Evolutionary conservation across 2,113 vertebrate species (phyloP), one percentile per base, ranked within the genome.

Genomic region (Apodemus sylvaticus): DNA sequence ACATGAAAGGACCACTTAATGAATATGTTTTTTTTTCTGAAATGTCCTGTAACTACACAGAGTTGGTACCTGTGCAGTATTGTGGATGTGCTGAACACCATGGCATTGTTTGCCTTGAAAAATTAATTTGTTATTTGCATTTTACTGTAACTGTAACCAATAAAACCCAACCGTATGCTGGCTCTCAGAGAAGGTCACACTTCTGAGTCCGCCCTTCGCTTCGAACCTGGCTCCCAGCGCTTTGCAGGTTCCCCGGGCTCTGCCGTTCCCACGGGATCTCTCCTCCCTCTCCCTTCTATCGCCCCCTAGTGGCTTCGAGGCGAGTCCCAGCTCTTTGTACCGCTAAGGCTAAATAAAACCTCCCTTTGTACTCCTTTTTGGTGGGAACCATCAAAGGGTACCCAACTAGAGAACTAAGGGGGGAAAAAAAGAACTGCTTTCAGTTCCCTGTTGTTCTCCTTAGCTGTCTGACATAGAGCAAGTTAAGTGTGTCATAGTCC

Each of bases 131-230:
- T 26, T 31, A 31, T n/a, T 68, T 74, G 20, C 13, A 34, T 89
- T 45, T 89, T 26, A 60, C 45, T 1, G 12, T 45, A 36, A 34
- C 1, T 73, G 9, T 3, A 51, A 74, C 24, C 58, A 62, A 29
- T 45, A 45, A 51, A 24, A 48, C 53, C 19, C 20, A 22, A 20
- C 51, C 20, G 24, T 6, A 1, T 24, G n/a, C 26, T 29, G 76
- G 9, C 14, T 73, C 22, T n/a, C 6, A 14, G n/a, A 29, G 81
- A 42, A 62, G 73, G 39, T 5, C 6, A 64, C 5, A 3, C 87
- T 55, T 73, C 26, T 9, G 3, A 68, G 58, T 22, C 3, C 3
- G 12, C 1, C 0, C 0, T 0, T 13, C 34, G 22, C 14, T 36
- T 11, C 0, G 0, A 6, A 9, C 26, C n/a, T 0, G 45, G 39